A percentile compares a stretch with the other conserved stretches of the same genome.
These are phyloP conservation scores for Manis crassicaudata DNA, from an alignment of 2,797 vertebrate species.

Conservation along the genomic window DNA sequence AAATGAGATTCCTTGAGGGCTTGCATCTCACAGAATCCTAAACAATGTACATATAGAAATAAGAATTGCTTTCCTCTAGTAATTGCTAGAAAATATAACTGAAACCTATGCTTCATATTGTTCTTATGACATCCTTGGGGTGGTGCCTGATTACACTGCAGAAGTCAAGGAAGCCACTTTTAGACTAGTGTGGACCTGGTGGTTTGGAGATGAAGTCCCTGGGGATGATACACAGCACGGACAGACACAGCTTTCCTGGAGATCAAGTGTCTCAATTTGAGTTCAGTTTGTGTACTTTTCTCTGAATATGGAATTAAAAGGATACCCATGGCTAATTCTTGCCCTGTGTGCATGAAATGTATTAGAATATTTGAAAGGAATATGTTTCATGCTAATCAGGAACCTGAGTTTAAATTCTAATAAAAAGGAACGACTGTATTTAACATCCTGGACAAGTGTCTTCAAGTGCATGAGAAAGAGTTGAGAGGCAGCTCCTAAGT, in stretches of 20 bases:
- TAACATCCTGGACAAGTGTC: background rate
- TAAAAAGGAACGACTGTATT: background rate
- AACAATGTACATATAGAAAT: background rate
- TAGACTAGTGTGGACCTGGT: background rate
- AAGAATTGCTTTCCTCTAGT: background rate
- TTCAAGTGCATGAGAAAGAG: background rate
- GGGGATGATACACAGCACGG: accelerated
- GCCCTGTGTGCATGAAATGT: background rate
- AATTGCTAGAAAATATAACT: background rate
- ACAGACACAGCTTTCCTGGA: background rate
- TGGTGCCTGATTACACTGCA: background rate
- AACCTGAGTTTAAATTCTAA: background rate
- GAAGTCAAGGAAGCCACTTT: background rate
- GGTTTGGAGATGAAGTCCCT: background rate
- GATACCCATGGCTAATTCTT: background rate
- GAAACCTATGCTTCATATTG: background rate
- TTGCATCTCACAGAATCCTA: background rate
- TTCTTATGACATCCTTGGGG: too few species aligned
- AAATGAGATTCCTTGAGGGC: background rate
- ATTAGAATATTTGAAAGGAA: background rate
- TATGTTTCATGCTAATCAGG: background rate
- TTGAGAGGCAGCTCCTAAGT: background rate
- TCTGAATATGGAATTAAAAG: background rate
- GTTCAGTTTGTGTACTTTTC: background rate
- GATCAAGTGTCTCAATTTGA: background rate